phyloP scores from a whole-genome alignment of 2,113 vertebrate genomes.

The Opisthocomus hoazin region DNA sequence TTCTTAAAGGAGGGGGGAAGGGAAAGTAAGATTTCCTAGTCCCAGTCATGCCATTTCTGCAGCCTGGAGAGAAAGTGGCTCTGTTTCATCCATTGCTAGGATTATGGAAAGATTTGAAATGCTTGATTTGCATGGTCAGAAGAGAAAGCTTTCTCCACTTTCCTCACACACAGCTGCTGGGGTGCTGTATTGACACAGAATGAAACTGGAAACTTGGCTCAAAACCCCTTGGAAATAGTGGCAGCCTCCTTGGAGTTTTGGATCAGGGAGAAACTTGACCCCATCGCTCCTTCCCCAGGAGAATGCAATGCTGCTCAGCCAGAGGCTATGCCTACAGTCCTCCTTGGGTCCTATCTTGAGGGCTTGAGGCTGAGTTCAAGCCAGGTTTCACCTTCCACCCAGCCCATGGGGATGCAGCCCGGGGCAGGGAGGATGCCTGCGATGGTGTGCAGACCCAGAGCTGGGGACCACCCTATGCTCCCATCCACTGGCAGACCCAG shows the following conservation, averaged over 20 bases:
- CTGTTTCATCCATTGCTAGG: not conserved
- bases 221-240: not conserved
- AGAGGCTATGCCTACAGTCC: not conserved
- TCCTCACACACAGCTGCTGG: not conserved
- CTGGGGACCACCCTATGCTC: not conserved
- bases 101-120: not conserved
- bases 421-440: not conserved
- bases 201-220: accelerated
- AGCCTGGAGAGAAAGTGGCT: not conserved
- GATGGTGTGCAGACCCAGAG: not conserved
- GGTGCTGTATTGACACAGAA: not conserved
- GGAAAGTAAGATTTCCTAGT: not conserved
- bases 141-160: not conserved
- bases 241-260: not conserved
- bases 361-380: not conserved
- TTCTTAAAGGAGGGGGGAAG: not conserved
- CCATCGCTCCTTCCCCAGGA: not conserved
- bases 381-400: not conserved
- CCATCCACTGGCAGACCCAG: not conserved
- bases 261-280: not conserved
- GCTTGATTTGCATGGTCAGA: not conserved
- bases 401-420: not conserved
- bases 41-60: not conserved
- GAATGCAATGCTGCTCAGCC: not conserved
- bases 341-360: not conserved